Base-by-base conservation (phyloP, 1,140 invertebrate species). In the Goniozus legneri region DNA sequence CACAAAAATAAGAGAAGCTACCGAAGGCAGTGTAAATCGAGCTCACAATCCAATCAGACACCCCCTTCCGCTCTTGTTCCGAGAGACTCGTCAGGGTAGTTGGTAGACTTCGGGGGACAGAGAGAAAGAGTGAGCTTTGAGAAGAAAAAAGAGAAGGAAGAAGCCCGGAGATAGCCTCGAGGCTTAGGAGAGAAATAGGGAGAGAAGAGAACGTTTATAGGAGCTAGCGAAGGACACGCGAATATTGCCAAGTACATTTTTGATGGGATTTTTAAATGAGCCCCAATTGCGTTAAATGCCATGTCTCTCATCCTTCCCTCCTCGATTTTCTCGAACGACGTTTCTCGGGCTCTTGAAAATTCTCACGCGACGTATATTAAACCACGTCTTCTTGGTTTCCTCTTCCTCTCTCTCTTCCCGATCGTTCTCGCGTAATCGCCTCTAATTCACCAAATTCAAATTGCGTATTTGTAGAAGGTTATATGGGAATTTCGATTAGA, bases 211-310 rank as follows among this genome's bases (percentile, higher is more conserved):
- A 27, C 39, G n/a, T 32, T 44, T 13, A 47, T 37, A 54, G 24
- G 4, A 27, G 24, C 4, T 10, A 27, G 24, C 51, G 32, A 50
- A 49, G 35, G 34, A 42, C 49, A 53, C 53, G 48, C 50, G 52
- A 58, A 60, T 56, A 63, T 62, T 58, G 52, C 48, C 51, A 58
- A 67, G 65, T 72, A 64, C 57, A 64, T 71, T 72, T 71, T 73
- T 74, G 68, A 74, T 73, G 70, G 62, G 65, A 72, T 73, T 74
- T 75, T 74, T 71, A 74, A 75, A 71, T 66, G 69, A 73, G 62
- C 58, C 56, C 58, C 67, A 73, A 75, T 73, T 70, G 68, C 65
- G 69, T 74, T 73, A 71, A 74, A 52, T 55, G 54, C 24, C 44
- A 52, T 44, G 40, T 43, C 15, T 49, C 42, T 60, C 64, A 52